Evolutionary conservation across 2,888 invertebrate genomes (phyloP), one percentile per base, ranked within the genome.

Genomic region (Operophtera brumata): DNA sequence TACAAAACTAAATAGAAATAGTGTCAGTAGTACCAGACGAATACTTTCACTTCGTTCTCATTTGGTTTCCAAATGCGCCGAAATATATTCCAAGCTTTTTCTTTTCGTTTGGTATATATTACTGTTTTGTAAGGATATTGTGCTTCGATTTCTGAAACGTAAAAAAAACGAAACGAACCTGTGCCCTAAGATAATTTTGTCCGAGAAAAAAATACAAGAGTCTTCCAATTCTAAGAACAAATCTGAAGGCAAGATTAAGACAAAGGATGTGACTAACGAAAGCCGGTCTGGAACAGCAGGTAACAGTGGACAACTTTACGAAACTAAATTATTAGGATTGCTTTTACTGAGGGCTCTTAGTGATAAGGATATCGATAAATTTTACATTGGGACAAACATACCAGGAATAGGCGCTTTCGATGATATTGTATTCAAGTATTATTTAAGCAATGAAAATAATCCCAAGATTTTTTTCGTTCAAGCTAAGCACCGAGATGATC

Each of bases 321-420:
- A 54, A 44, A 36, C 40, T n/a, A 54, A 28, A 28, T 28, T 28
- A 9, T 28, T 28, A 28, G 28, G 28, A 28, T 28, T 28, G 9
- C 28, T 28, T 1, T 28, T 28, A 28, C 28, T 8, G 4, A 28
- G 28, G 9, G 28, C 28, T 28, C 28, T 28, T 9, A 28, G 9
- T 9, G 28, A 28, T 28, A 28, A 28, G 1, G 28, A 28, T 28
- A 28, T 28, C 6, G 8, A 9, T 8, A 2, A 28, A 28, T 28
- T 28, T 28, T 28, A 5, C 2, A 8, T 54, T 9, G 54, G 45
- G 9, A 11, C 41, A n/a, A 54, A 54, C 26, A 47, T 69, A 6
- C 49, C 56, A 3, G 57, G 47, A 6, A 46, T 69, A 12, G 70
- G 67, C 6, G 70, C 66, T 42, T 64, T 70, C 32, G 70, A 70